Evolutionary conservation across 2,888 invertebrate genomes (phyloP).

Genomic region (Lasioglossum pauxillum): DNA sequence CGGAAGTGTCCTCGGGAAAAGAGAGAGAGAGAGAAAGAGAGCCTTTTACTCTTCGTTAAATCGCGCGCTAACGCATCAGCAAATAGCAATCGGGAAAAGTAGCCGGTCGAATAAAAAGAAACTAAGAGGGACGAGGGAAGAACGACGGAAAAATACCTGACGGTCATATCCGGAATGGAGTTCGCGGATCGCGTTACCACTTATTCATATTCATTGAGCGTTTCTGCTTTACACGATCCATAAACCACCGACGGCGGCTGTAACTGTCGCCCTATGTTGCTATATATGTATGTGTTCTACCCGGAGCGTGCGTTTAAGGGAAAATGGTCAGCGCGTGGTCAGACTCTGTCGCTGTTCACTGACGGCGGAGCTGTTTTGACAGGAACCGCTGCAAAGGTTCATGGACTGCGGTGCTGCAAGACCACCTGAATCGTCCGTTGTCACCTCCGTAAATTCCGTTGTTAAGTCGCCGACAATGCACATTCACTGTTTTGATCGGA

Average conservation of each 20-base stretch:
- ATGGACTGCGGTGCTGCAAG: conserved; percentile 1
- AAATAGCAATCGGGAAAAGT: conserved; percentile 66
- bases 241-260: conserved; percentile 54
- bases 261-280: conserved; percentile 37
- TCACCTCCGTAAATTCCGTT: neutral
- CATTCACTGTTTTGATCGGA: neutral
- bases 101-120: conserved; percentile 43
- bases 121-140: conserved; percentile 7
- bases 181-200: conserved; percentile 49
- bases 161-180: conserved; percentile 17
- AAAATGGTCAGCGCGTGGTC: conserved; percentile 54
- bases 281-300: neutral
- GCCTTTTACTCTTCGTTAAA: conserved; percentile 62
- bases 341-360: conserved; percentile 18
- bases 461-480: neutral
- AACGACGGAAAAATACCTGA: conserved; percentile 5
- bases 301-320: conserved; percentile 48
- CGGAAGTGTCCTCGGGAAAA: neutral
- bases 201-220: conserved; percentile 71
- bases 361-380: neutral
- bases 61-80: conserved; percentile 53
- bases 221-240: conserved; percentile 57
- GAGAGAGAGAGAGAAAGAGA: conserved; percentile 5
- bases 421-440: neutral
- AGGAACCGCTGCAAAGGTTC: conserved; percentile 21